phyloP scores from a whole-genome alignment of 37 sponge, comb jelly and placozoan genomes.

The Oscarella lobularis region DNA sequence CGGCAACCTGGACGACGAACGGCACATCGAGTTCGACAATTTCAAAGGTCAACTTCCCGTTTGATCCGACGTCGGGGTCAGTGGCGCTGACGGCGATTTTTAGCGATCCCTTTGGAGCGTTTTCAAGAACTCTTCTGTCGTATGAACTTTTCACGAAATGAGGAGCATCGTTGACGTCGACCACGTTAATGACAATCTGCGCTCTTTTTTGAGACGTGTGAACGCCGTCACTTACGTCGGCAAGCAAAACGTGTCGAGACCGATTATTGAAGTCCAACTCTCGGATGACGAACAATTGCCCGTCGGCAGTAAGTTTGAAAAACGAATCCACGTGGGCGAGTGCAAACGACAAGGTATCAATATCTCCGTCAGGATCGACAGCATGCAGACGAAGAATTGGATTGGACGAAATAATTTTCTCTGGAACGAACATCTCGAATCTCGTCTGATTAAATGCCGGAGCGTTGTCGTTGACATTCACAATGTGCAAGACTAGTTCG shows the following conservation, averaged over 20 bases:
- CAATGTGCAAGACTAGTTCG: constrained; percentile 14
- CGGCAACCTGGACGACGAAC: neutral
- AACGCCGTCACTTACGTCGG: neutral
- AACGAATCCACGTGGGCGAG: neutral
- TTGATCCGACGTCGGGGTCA: neutral
- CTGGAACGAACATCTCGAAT: constrained; percentile 3
- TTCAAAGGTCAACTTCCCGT: neutral
- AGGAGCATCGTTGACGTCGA: neutral
- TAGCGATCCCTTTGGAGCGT: neutral
- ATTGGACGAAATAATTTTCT: neutral
- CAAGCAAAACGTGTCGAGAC: neutral
- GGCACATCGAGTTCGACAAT: neutral
- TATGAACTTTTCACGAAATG: neutral
- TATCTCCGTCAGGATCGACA: constrained; percentile 14
- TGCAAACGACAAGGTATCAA: neutral
- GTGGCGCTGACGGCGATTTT: neutral
- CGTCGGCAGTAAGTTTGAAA: neutral
- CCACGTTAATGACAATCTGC: neutral
- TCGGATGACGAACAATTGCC: neutral
- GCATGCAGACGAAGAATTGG: constrained; percentile 11
- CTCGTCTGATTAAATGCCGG: constrained; percentile 19
- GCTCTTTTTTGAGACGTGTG: neutral
- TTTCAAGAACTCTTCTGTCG: neutral
- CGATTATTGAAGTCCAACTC: neutral
- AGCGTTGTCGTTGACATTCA: constrained; percentile 37